A percentile compares a stretch with the other conserved stretches of the same genome.
Conservation (phyloP, 2,113 vertebrate genomes). For the Tichodroma muraria region DNA sequence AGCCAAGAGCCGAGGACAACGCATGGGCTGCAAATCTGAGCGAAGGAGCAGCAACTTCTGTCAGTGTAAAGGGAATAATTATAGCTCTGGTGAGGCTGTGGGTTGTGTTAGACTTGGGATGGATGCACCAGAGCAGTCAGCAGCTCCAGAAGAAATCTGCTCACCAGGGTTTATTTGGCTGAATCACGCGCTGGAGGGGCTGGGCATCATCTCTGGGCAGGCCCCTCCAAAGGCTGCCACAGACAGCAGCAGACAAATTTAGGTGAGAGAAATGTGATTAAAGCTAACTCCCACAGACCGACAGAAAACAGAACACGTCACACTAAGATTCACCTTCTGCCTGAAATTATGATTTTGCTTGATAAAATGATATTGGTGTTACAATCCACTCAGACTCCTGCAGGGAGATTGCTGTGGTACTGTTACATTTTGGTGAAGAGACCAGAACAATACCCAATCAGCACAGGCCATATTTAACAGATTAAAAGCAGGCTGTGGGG, state of each 20-base stretch:
- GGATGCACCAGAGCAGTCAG: neutral
- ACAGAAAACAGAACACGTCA: neutral
- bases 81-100: neutral
- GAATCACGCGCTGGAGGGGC: neutral
- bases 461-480: neutral
- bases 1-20: neutral
- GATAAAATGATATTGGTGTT: neutral
- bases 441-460: conserved; percentile 6
- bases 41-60: neutral
- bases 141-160: neutral
- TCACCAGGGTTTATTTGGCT: neutral
- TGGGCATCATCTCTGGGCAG: neutral
- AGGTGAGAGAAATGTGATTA: neutral
- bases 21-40: neutral
- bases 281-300: neutral
- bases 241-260: too few species aligned
- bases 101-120: neutral
- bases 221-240: neutral
- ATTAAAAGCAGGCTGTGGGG: conserved; percentile 13
- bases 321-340: neutral
- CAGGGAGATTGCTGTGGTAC: neutral
- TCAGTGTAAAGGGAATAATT: neutral
- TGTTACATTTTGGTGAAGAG: neutral
- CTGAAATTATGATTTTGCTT: neutral
- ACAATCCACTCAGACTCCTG: neutral